Evolutionary conservation across 2,888 invertebrate genomes (phyloP).

Genomic region (Cataglyphis altisquamis): DNA sequence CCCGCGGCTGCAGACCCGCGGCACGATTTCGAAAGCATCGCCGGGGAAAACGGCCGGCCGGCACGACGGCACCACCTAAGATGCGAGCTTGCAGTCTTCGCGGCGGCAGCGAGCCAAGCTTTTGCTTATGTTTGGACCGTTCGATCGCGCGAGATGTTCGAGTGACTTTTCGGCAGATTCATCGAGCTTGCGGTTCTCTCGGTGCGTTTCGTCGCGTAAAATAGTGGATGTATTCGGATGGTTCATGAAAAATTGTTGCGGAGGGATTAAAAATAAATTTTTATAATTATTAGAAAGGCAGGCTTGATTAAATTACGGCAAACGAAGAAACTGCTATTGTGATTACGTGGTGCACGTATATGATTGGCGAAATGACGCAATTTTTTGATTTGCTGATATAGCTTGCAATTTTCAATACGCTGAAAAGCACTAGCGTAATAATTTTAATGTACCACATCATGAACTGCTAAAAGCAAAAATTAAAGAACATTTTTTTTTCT

Average conservation of each 20-base stretch:
- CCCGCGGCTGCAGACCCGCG: constrained; percentile 46
- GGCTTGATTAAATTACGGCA: background rate
- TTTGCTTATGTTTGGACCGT: constrained; percentile 38
- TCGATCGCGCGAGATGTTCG: constrained; percentile 31
- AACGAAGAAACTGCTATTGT: background rate
- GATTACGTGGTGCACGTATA: background rate
- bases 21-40: constrained; percentile 65
- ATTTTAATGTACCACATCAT: background rate
- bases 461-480: background rate
- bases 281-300: background rate
- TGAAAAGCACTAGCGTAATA: background rate
- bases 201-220: background rate
- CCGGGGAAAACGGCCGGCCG: constrained; percentile 50
- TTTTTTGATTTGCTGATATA: background rate
- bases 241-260: background rate
- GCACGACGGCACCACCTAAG: constrained; percentile 59
- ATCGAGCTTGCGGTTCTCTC: constrained; percentile 14
- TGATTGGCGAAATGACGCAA: background rate
- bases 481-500: background rate
- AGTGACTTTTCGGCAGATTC: constrained; percentile 4
- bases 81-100: constrained; percentile 70
- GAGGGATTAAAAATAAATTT: background rate
- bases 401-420: background rate
- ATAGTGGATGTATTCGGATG: background rate
- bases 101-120: constrained; percentile 64